Conservation (phyloP, 2,888 invertebrate species). For the Pseudanteris insignis region DNA sequence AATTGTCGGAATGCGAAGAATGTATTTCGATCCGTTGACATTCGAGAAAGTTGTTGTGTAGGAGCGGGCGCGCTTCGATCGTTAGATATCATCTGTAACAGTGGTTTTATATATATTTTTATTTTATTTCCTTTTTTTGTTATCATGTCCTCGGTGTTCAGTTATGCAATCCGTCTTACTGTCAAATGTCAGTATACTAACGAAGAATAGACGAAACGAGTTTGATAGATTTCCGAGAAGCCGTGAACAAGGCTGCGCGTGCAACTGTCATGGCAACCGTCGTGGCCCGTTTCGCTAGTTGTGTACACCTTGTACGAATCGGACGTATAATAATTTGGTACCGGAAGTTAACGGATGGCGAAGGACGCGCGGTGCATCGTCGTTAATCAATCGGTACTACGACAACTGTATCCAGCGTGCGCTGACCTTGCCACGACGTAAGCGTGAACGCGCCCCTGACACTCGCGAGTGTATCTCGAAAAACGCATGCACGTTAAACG, state of each 20-base stretch:
- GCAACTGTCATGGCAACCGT: slow-evolving; percentile 6
- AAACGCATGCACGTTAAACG: too few relatives aligned
- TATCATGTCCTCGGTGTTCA: background rate
- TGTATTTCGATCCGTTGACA: slow-evolving; percentile 17
- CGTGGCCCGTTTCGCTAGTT: background rate
- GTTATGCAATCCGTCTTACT: slow-evolving; percentile 5
- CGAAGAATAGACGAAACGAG: background rate
- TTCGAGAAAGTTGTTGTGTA: slow-evolving; percentile 23
- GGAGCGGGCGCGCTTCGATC: slow-evolving; percentile 4
- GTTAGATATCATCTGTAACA: slow-evolving; percentile 14
- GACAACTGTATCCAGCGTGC: slow-evolving; percentile 22
- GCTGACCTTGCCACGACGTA: slow-evolving; percentile 11
- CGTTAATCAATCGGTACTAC: slow-evolving; percentile 16
- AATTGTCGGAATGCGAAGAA: slow-evolving; percentile 12
- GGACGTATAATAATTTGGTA: too few relatives aligned
- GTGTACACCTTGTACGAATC: too few relatives aligned
- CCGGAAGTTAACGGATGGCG: too few relatives aligned
- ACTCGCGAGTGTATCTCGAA: too few relatives aligned
- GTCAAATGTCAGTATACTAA: slow-evolving; percentile 1
- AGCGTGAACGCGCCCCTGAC: too few relatives aligned
- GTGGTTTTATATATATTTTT: slow-evolving; percentile 6
- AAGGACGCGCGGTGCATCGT: slow-evolving; percentile 12
- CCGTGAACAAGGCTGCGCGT: slow-evolving; percentile 11
- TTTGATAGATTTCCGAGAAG: slow-evolving; percentile 2
- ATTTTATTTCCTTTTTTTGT: slow-evolving; percentile 1